These are phyloP conservation scores for Diaphora mendica DNA, from an alignment of 2,888 invertebrate species.

Conservation along the genomic window DNA sequence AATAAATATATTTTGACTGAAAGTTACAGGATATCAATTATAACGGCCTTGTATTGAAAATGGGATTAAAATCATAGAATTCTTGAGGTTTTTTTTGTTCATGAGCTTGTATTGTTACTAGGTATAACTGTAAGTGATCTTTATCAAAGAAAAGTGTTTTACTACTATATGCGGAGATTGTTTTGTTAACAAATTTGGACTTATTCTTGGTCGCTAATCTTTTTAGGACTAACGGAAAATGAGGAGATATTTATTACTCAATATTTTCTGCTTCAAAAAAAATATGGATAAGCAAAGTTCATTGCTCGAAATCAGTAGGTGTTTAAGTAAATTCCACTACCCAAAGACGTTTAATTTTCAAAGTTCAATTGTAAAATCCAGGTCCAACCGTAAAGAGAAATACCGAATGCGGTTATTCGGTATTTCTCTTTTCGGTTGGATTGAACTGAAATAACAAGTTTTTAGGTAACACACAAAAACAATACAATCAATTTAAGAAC, in stretches of 20 bases:
- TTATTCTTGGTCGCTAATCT: neutral
- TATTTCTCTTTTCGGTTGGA: too few species aligned
- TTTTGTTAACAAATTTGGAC: neutral
- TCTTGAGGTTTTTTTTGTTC: conserved; percentile 1
- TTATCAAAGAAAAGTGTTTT: neutral
- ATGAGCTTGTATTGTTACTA: conserved; percentile 6
- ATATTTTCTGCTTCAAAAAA: neutral
- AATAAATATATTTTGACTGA: conserved; percentile 24
- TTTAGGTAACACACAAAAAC: too few species aligned
- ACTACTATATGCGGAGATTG: neutral
- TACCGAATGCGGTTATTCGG: too few species aligned
- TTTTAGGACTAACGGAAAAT: neutral
- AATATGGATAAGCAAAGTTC: neutral
- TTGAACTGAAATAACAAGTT: neutral
- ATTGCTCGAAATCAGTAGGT: neutral
- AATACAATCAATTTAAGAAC: too few species aligned
- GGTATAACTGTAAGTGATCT: neutral
- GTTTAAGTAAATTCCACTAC: neutral
- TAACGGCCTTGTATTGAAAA: conserved; percentile 40
- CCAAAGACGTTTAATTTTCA: neutral
- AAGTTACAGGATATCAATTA: conserved; percentile 21
- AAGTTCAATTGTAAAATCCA: neutral
- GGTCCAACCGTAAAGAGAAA: neutral
- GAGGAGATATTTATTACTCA: neutral
- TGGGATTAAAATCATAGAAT: conserved; percentile 33